phyloP scores from a whole-genome alignment of 1,140 invertebrate genomes.

The Littorina saxatilis region DNA sequence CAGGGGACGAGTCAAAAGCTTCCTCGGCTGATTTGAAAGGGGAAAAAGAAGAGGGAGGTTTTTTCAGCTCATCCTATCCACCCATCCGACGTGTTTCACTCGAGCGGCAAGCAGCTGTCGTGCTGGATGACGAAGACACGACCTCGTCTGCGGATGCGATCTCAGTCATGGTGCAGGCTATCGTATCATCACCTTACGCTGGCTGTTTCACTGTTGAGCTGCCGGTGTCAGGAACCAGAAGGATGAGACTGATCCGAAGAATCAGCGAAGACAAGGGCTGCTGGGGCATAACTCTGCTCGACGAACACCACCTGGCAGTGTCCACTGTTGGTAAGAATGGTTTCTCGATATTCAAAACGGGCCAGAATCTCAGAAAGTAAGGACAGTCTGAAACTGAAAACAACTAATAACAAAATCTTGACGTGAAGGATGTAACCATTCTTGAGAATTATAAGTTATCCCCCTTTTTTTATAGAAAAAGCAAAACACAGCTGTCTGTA shows the following conservation, averaged over 20 bases:
- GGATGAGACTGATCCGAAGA: background rate
- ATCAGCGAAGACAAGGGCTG: background rate
- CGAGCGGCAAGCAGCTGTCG: background rate
- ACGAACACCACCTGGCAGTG: background rate
- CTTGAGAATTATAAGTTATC: too few relatives aligned
- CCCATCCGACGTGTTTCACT: too few relatives aligned
- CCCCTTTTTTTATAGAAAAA: too few relatives aligned
- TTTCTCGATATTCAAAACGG: too few relatives aligned
- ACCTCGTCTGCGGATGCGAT: too few relatives aligned
- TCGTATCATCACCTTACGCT: background rate
- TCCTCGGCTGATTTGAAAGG: background rate
- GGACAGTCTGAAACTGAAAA: too few relatives aligned
- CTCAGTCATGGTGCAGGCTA: background rate
- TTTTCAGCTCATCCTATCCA: background rate
- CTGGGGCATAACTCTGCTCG: background rate
- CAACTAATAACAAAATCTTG: too few relatives aligned
- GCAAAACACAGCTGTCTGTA: too few relatives aligned
- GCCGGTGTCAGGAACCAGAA: background rate
- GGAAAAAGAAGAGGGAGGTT: background rate
- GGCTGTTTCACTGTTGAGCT: background rate
- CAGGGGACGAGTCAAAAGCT: background rate
- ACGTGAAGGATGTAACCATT: too few relatives aligned
- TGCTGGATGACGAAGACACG: background rate
- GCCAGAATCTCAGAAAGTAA: too few relatives aligned
- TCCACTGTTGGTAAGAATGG: conserved; percentile 16